These are phyloP conservation scores for Musca domestica DNA, from an alignment of 1,140 invertebrate genomes.

Conservation along the genomic window DNA sequence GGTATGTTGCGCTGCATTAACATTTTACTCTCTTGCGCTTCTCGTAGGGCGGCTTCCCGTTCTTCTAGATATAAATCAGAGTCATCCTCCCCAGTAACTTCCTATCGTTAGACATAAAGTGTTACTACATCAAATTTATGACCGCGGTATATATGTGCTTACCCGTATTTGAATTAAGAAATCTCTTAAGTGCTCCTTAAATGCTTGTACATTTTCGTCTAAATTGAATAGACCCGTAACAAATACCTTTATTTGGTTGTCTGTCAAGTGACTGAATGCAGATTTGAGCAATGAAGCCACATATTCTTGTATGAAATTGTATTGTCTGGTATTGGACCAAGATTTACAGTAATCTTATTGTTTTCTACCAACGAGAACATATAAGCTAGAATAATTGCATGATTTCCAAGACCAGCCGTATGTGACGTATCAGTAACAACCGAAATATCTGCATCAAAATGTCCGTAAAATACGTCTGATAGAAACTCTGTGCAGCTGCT, in stretches of 20 bases:
- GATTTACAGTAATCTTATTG: conserved; percentile 79
- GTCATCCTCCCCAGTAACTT: conserved; percentile 97
- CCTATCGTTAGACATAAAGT: conserved; percentile 61
- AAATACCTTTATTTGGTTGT: conserved; percentile 98
- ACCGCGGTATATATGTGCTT: conserved; percentile 57
- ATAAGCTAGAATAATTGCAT: conserved; percentile 94
- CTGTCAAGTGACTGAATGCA: conserved; percentile 91
- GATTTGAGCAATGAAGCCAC: conserved; percentile 88
- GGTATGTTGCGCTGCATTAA: conserved; percentile 90
- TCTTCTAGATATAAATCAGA: conserved; percentile 97
- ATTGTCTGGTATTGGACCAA: conserved; percentile 77
- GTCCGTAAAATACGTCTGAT: conserved; percentile 96
- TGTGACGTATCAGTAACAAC: conserved; percentile 98
- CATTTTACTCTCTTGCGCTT: conserved; percentile 92
- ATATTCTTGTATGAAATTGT: conserved; percentile 87
- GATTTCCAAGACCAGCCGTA: conserved; percentile 91
- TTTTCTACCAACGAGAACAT: conserved; percentile 93
- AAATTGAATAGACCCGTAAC: conserved; percentile 98
- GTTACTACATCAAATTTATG: neutral
- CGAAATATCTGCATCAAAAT: conserved; percentile 98
- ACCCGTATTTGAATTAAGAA: conserved; percentile 99
- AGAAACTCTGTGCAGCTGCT: conserved; percentile 92
- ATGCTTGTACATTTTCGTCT: conserved; percentile 91
- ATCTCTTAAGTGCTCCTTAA: conserved; percentile 98
- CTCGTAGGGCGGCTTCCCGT: conserved; percentile 79